phyloP scores from a whole-genome alignment of 2,113 vertebrate species.

The Lota lota region DNA sequence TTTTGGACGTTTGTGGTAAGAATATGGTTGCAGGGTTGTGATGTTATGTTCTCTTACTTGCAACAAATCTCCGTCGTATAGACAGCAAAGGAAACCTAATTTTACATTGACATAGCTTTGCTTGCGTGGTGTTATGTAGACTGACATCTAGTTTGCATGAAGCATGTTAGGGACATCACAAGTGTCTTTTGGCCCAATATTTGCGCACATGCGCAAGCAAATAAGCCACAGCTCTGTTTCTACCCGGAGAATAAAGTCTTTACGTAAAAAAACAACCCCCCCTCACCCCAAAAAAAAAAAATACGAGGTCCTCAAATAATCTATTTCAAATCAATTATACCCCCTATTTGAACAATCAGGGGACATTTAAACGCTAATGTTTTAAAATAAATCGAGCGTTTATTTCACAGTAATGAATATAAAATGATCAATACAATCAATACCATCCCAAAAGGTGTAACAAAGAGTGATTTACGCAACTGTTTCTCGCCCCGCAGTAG shows the following conservation, averaged over 20 bases:
- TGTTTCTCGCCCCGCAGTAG: conserved; percentile 78
- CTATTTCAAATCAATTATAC: conserved; percentile 42
- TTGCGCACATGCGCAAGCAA: conserved; percentile 5
- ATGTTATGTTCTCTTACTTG: too few species aligned
- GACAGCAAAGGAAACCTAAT: too few species aligned
- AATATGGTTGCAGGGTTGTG: too few species aligned
- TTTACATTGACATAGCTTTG: too few species aligned
- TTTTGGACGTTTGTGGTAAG: too few species aligned
- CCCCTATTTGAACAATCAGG: conserved; percentile 22
- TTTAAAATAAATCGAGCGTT: conserved; percentile 22
- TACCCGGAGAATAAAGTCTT: conserved; percentile 47
- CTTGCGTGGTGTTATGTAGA: too few species aligned
- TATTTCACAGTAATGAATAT: conserved; percentile 54
- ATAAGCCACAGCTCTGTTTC: conserved; percentile 39
- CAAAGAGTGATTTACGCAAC: conserved; percentile 72
- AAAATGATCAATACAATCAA: conserved; percentile 67
- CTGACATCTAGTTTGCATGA: too few species aligned
- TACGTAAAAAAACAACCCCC: conserved; percentile 21
- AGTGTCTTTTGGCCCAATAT: too few species aligned
- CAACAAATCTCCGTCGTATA: too few species aligned
- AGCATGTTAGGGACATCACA: too few species aligned
- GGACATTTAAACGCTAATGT: conserved; percentile 23
- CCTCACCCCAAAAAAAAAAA: not conserved
- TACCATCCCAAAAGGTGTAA: conserved; percentile 63
- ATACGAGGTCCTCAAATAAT: conserved; percentile 56